Conservation (phyloP, 2,797 vertebrate genomes). For the Megaceryle alcyon region DNA sequence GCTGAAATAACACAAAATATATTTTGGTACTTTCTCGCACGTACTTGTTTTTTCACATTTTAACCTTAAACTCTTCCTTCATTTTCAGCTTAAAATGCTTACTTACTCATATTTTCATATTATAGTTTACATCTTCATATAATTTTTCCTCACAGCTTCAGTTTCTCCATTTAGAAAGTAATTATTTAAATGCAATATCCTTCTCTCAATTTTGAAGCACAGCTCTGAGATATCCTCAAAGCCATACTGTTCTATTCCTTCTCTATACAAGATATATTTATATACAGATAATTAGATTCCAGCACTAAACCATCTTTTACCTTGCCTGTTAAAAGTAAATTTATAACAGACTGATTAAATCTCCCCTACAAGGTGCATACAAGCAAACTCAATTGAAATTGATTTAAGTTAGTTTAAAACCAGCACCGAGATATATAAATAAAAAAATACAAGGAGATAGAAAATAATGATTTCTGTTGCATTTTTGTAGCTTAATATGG, state of each 20-base stretch:
- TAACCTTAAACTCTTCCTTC: neutral
- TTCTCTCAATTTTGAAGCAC: neutral
- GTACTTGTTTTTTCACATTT: neutral
- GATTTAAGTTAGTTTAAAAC: constrained; percentile 37
- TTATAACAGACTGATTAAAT: constrained; percentile 58
- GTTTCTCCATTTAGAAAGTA: constrained; percentile 2
- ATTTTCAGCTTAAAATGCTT: constrained; percentile 5
- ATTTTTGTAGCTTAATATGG: neutral
- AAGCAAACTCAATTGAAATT: constrained; percentile 57
- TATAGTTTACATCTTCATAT: neutral
- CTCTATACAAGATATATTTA: constrained; percentile 38
- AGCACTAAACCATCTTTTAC: constrained; percentile 54
- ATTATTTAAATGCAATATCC: constrained; percentile 31
- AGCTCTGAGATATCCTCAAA: constrained; percentile 5
- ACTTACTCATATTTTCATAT: neutral
- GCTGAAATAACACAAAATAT: neutral
- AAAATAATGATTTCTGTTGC: neutral
- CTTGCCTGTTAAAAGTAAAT: constrained; percentile 52
- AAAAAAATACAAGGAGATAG: neutral
- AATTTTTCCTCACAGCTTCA: neutral
- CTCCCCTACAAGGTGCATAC: neutral
- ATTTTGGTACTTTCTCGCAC: neutral
- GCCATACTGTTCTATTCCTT: neutral
- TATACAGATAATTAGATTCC: constrained; percentile 56
- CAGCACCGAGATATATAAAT: neutral